Evolutionary conservation across 2,113 vertebrate species (phyloP).

Genomic region (Phycodurus eques): DNA sequence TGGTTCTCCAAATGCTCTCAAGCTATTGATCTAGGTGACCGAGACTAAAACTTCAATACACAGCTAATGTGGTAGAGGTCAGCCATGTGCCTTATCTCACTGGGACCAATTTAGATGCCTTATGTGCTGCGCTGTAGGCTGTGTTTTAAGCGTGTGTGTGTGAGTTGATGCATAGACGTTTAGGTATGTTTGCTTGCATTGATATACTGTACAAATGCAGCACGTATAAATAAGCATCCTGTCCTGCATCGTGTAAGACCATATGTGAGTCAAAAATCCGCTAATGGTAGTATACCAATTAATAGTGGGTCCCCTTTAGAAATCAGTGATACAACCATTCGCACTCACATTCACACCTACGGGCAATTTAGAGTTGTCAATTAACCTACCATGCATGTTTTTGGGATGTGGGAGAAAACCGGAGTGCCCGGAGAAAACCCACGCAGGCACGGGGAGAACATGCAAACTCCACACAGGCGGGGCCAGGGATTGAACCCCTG

Average conservation of each 20-base stretch:
- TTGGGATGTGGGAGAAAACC: too few species aligned
- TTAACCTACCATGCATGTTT: too few species aligned
- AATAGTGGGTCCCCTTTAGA: not conserved
- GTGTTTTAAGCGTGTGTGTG: not conserved
- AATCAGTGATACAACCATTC: not conserved
- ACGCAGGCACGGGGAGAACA: too few species aligned
- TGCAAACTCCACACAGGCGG: too few species aligned
- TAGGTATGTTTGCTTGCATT: conserved; percentile 13
- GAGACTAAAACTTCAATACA: conserved; percentile 37
- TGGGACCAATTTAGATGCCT: conserved; percentile 69
- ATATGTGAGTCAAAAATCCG: not conserved
- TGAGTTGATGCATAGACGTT: conserved; percentile 13
- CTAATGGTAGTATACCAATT: not conserved
- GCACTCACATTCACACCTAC: too few species aligned
- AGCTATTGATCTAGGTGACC: conserved; percentile 41
- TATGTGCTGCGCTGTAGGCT: conserved; percentile 3
- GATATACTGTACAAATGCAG: not conserved
- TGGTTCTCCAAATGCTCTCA: conserved; percentile 15
- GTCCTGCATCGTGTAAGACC: not conserved
- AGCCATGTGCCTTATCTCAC: conserved; percentile 49
- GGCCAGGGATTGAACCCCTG: too few species aligned
- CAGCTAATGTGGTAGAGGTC: conserved; percentile 41
- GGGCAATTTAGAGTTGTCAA: too few species aligned
- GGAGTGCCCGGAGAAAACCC: too few species aligned
- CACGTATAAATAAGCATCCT: conserved; percentile 11